These are phyloP conservation scores for Malacoraja senta DNA, from an alignment of 2,797 vertebrate genomes.

Conservation along the genomic window DNA sequence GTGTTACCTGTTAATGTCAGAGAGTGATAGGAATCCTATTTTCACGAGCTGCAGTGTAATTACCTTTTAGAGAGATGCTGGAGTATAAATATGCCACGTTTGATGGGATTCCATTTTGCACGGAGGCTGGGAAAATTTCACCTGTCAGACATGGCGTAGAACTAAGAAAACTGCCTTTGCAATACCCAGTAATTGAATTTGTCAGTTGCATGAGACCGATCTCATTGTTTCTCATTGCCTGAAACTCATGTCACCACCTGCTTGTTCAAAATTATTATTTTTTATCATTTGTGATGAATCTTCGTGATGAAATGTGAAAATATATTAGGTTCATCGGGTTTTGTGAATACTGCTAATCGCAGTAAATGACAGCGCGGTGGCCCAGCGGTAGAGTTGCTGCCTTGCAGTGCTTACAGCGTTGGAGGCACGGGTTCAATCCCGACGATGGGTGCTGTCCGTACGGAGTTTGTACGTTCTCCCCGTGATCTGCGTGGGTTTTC, in stretches of 20 bases:
- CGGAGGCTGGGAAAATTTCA: background rate
- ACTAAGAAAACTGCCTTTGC: background rate
- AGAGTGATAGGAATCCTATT: slow-evolving; percentile 31
- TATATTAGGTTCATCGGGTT: background rate
- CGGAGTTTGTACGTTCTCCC: too few relatives aligned
- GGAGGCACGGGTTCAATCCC: too few relatives aligned
- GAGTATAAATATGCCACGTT: slow-evolving; percentile 32
- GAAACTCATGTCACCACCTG: slow-evolving; percentile 6
- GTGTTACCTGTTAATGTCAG: background rate
- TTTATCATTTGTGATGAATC: slow-evolving; percentile 21
- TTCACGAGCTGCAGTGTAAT: slow-evolving; percentile 14
- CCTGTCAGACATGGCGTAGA: background rate
- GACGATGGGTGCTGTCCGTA: too few relatives aligned
- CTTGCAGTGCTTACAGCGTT: too few relatives aligned
- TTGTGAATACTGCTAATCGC: slow-evolving; percentile 15
- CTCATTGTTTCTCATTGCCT: background rate
- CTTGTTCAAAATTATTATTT: slow-evolving; percentile 17
- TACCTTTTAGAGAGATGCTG: slow-evolving; percentile 26
- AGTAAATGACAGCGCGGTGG: background rate
- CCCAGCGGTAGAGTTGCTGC: too few relatives aligned
- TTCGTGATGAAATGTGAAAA: slow-evolving; percentile 7
- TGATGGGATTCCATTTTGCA: slow-evolving; percentile 30
- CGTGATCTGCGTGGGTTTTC: too few relatives aligned
- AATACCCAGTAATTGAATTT: slow-evolving; percentile 15
- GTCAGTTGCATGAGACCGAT: background rate